Evolutionary conservation across 2,888 invertebrate species (phyloP), one percentile per base, ranked within the genome.

Genomic region (Chloroclystis v-ata): DNA sequence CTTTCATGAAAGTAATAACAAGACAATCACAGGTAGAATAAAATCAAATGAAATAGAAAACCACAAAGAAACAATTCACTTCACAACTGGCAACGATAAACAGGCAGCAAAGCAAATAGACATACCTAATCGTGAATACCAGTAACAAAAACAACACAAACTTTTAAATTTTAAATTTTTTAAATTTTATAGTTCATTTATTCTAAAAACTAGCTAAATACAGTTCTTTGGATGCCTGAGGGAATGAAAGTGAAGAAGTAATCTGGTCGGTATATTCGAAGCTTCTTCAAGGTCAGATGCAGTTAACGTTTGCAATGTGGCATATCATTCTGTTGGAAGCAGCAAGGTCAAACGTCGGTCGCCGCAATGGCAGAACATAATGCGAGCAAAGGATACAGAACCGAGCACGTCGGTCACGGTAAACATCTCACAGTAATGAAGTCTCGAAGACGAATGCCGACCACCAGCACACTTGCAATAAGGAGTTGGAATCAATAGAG

Each of bases 331-430:
- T 63, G 63, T 63, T 70, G 63, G 63, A 51, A 72, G 75, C 73
- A 80, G 82, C 77, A 82, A 82, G 83, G 83, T 69, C 73, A 78
- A 76, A 73, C 68, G 67, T 63, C 68, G 69, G 67, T 65, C 69
- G 67, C 62, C 59, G 67, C 70, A 69, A 72, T 72, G 71, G 73
- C 66, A 69, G 71, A 72, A 72, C 65, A 68, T 67, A 73, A 69
- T 52, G 51, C 68, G 65, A 66, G 65, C 67, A 67, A 71, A 75
- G 67, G 73, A 74, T 69, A 72, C 46, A 50, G 20, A 35, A 11
- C 35, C 10, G 43, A 74, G 58, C 39, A 53, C 67, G 71, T 67
- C 69, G 83, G 83, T 84, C 85, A 84, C 62, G 85, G 85, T 67
- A 56, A 78, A 79, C 83, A 38, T 72, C 75, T 78, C 59, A 69